Percentiles rank a stretch among this genome's conserved stretches.
Evolutionary conservation across 2,113 vertebrate genomes (phyloP).

Genomic region (Struthio camelus): DNA sequence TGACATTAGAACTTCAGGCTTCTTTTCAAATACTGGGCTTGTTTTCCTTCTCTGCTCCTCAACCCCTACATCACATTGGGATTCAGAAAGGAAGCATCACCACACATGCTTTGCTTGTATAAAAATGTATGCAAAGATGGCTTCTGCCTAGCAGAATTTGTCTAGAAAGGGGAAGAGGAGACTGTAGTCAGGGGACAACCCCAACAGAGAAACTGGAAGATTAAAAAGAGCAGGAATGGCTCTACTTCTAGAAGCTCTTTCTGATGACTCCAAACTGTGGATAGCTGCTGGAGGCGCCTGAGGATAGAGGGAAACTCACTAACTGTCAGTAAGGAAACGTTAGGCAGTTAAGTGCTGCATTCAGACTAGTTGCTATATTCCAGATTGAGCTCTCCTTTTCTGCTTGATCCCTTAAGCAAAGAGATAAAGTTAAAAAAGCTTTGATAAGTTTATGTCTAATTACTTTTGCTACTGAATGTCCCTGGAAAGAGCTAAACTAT

Average conservation of each 20-base stretch:
- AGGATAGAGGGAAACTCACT: not conserved
- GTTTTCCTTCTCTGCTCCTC: not conserved
- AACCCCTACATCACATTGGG: not conserved
- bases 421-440: not conserved
- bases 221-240: not conserved
- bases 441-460: not conserved
- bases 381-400: not conserved
- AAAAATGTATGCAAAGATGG: not conserved
- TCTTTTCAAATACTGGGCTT: not conserved
- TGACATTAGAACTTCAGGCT: not conserved
- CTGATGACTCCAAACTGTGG: not conserved
- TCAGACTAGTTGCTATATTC: not conserved
- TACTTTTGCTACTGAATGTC: not conserved
- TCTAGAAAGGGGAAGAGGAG: not conserved
- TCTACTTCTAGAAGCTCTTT: not conserved
- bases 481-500: not conserved
- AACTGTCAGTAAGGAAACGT: not conserved
- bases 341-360: not conserved
- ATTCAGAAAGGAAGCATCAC: accelerated
- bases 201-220: not conserved
- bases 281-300: not conserved
- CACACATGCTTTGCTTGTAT: not conserved
- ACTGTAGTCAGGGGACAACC: not conserved
- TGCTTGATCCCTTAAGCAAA: not conserved
- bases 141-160: not conserved